Base-by-base conservation (phyloP, 2,888 invertebrate genomes). In the Gibbula magus region DNA sequence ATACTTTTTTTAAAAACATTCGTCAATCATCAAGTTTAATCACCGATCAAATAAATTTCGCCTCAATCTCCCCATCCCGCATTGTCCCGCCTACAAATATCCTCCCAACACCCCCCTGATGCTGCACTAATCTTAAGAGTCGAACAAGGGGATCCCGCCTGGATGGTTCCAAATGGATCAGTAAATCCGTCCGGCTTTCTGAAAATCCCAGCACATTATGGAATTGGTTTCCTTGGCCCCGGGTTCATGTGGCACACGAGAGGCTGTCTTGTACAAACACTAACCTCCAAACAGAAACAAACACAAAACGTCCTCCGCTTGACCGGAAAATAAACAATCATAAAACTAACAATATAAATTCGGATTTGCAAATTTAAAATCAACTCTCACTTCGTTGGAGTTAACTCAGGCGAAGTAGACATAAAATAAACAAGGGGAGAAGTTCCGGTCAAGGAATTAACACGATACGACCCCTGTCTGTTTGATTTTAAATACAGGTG, bases 201-300 rank as follows among this genome's bases (percentile, higher is more conserved):
- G 61, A n/a, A 18, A 29, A 61, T 29, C 18, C 61, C 16, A 25
- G 25, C 29, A 29, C 8, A 29, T 61, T 2, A 61, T 61, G 61
- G 61, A 61, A 61, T 61, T 29, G 61, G 61, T 61, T 61, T 61
- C 16, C 45, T 25, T 61, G 61, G 29, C 61, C 61, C n/a, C 61
- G 61, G 61, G 29, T 29, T 25, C 25, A 22, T 8, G 18, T 25
- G 61, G 29, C 61, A 61, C 61, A 61, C 61, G 61, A 61, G 56
- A 61, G 61, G 10, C 16, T 29, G 2, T 61, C 61, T 18, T 61
- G 29, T 16, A 61, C 29, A 61, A 61, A 61, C 61, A 61, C 10
- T 25, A 61, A 61, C 61, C 16, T 61, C 25, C 61, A 29, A 61
- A 29, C 61, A 61, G 16, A 16, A 25, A 29, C 29, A 61, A 61